phyloP scores from a whole-genome alignment of 2,888 invertebrate genomes.

The Heteromurus nitidus region DNA sequence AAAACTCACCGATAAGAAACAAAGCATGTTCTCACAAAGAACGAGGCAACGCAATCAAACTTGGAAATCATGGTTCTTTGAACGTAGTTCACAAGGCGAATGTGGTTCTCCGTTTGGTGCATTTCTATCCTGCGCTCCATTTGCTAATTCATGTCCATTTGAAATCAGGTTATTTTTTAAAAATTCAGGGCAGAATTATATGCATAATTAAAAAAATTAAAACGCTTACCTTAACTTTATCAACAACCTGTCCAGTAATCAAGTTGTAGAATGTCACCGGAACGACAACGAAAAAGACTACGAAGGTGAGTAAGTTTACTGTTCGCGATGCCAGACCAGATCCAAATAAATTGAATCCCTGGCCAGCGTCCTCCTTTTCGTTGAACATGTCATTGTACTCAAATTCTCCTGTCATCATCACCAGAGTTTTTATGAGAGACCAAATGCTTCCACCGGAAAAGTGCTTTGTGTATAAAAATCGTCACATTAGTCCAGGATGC shows the following conservation, averaged over 20 bases:
- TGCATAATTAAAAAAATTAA: neutral
- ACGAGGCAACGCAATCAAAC: neutral
- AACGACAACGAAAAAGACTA: slow-evolving; percentile 30
- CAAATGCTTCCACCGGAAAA: slow-evolving; percentile 1
- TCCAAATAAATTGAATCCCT: too few species aligned
- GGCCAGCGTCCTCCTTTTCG: neutral
- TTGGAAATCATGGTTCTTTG: slow-evolving; percentile 26
- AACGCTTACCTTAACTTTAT: slow-evolving; percentile 39
- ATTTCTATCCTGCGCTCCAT: slow-evolving; percentile 39
- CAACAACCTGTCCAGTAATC: slow-evolving; percentile 45
- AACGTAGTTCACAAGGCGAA: slow-evolving; percentile 41
- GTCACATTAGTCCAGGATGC: too few species aligned
- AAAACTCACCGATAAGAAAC: slow-evolving; percentile 33
- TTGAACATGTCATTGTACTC: slow-evolving; percentile 37
- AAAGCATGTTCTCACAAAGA: neutral
- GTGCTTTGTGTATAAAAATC: too few species aligned
- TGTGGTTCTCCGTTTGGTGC: slow-evolving; percentile 24
- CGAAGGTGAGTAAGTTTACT: slow-evolving; percentile 1
- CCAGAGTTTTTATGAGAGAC: slow-evolving; percentile 30
- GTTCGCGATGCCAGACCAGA: slow-evolving; percentile 3
- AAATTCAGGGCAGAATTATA: neutral
- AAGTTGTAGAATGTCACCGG: slow-evolving; percentile 37
- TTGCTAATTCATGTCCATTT: slow-evolving; percentile 4
- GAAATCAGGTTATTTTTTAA: neutral
- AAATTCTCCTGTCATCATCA: slow-evolving; percentile 49